These are phyloP conservation scores for Drosophila equinoxialis DNA, from an alignment of 1,140 invertebrate genomes.

Conservation along the genomic window DNA sequence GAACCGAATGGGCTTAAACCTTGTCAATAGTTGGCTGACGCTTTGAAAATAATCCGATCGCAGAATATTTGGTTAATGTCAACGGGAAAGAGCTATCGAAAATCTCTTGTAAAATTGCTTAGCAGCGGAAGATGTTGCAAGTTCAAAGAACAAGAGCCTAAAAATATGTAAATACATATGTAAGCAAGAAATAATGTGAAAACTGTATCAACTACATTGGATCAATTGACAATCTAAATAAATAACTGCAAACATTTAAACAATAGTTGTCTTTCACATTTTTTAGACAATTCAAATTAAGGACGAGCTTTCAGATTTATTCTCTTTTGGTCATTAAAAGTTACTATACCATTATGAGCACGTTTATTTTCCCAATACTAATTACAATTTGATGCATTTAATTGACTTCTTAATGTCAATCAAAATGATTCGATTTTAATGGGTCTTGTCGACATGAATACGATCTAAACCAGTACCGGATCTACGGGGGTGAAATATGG, in stretches of 20 bases:
- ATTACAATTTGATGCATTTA: neutral
- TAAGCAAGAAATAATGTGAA: too few relatives aligned
- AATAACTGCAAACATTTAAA: too few relatives aligned
- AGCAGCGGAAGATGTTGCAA: too few relatives aligned
- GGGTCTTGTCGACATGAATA: neutral
- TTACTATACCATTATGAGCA: neutral
- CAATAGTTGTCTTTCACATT: too few relatives aligned
- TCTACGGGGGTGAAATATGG: too few relatives aligned
- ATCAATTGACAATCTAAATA: too few relatives aligned
- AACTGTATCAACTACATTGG: too few relatives aligned
- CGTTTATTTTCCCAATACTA: neutral
- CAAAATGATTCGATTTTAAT: neutral
- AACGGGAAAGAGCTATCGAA: constrained; percentile 30
- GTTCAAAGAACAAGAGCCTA: too few relatives aligned
- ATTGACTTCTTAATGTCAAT: neutral
- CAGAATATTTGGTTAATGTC: constrained; percentile 77
- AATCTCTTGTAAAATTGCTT: neutral
- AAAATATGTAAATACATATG: too few relatives aligned
- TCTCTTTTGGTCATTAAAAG: neutral
- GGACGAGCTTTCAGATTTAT: too few relatives aligned
- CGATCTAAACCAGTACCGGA: too few relatives aligned
- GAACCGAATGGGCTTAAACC: constrained; percentile 37
- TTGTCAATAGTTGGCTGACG: constrained; percentile 59
- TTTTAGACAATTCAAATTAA: too few relatives aligned
- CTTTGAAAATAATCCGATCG: constrained; percentile 64